Evolutionary conservation across 2,113 vertebrate species (phyloP).

Genomic region (Phycodurus eques): DNA sequence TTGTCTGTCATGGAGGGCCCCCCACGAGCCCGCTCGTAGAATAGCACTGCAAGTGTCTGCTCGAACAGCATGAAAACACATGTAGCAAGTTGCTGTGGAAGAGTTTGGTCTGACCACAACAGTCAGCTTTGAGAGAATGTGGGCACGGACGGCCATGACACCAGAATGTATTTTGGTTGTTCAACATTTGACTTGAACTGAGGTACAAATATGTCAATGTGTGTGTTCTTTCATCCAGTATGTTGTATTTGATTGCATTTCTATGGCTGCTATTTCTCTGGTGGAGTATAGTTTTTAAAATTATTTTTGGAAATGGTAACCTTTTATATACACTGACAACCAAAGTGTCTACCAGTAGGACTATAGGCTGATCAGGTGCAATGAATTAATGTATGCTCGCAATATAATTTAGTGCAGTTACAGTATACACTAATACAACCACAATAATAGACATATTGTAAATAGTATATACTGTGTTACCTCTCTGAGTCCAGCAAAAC

Average conservation of each 20-base stretch:
- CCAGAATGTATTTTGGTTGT: slow-evolving; percentile 28
- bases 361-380: not conserved
- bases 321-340: no score
- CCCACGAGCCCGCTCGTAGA: slow-evolving; percentile 31
- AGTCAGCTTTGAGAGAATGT: slow-evolving; percentile 29
- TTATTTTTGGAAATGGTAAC: no score
- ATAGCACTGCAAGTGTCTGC: slow-evolving; percentile 46
- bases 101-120: slow-evolving; percentile 38
- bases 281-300: no score
- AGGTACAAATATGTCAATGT: not conserved
- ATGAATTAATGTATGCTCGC: not conserved
- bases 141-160: slow-evolving; percentile 26
- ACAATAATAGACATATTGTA: no score
- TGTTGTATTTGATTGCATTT: not conserved
- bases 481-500: no score
- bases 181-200: slow-evolving; percentile 1
- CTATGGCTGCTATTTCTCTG: not conserved
- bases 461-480: no score
- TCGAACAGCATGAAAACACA: slow-evolving; percentile 51
- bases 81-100: slow-evolving; percentile 20
- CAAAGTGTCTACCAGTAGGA: not conserved
- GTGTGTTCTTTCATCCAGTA: not conserved
- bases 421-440: no score
- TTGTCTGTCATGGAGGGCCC: slow-evolving; percentile 18
- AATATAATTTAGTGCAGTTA: no score